Percentiles rank a stretch among this genome's conserved stretches.
These are phyloP conservation scores for Rhagonycha fulva DNA, from an alignment of 2,888 invertebrate species.

Conservation along the genomic window DNA sequence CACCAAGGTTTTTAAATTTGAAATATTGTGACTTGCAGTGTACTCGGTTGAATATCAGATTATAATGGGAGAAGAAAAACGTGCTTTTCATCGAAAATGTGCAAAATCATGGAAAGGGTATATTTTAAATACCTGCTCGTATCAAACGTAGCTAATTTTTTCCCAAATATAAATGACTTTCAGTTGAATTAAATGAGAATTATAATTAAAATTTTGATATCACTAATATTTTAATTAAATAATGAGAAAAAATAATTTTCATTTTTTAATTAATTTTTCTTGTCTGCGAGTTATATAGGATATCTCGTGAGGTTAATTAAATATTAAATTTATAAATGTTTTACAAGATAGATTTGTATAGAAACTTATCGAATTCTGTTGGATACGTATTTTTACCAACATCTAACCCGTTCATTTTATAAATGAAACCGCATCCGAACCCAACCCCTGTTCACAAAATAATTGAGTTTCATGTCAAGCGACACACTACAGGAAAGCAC, in stretches of 20 bases:
- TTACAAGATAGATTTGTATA: background rate
- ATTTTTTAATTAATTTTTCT: background rate
- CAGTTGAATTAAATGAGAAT: background rate
- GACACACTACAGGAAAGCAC: background rate
- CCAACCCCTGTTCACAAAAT: background rate
- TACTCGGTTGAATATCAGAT: background rate
- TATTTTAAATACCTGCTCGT: background rate
- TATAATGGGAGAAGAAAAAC: background rate
- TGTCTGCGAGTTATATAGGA: background rate
- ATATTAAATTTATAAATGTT: background rate
- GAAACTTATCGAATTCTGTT: background rate
- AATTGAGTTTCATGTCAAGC: background rate
- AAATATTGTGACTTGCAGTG: background rate
- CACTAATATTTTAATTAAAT: background rate
- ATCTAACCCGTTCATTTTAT: background rate
- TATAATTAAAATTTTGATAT: background rate
- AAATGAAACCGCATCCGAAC: background rate
- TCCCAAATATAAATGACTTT: background rate
- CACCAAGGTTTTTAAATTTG: background rate
- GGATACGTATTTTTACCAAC: background rate
- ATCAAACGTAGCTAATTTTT: background rate
- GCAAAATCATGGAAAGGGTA: background rate
- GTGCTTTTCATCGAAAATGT: background rate
- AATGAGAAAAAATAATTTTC: background rate
- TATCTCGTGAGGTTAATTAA: background rate